A percentile compares a stretch with the other conserved stretches of the same genome.
These are phyloP conservation scores for Dendroctonus ponderosae DNA, from an alignment of 1,140 invertebrate genomes.

Conservation along the genomic window DNA sequence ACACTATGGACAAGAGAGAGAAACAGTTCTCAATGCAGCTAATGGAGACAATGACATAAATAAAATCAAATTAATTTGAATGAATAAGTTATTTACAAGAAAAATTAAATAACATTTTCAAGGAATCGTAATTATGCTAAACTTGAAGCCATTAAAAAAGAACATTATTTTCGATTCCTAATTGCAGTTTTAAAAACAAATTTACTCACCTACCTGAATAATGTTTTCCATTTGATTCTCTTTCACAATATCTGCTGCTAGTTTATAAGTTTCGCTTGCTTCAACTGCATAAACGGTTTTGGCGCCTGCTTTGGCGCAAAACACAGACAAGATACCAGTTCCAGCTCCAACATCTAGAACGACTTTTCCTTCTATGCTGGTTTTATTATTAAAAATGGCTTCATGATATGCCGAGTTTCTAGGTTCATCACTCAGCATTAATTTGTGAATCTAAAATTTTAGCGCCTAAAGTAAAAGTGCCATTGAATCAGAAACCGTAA, in stretches of 20 bases:
- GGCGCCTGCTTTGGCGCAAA: conserved; percentile 92
- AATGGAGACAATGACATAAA: no score
- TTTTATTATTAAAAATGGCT: conserved; percentile 74
- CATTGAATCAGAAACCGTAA: no score
- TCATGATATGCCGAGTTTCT: conserved; percentile 80
- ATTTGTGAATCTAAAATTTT: conserved; percentile 64
- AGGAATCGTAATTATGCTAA: conserved; percentile 1
- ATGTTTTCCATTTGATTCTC: conserved; percentile 61
- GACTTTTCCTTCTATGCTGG: conserved; percentile 67
- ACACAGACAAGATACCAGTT: conserved; percentile 94
- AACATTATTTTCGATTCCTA: background rate
- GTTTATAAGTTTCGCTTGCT: conserved; percentile 83
- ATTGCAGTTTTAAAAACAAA: no score
- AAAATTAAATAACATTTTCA: no score
- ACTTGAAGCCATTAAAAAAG: conserved; percentile 1
- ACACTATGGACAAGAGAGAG: no score
- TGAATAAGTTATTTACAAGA: no score
- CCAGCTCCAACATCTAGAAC: conserved; percentile 97
- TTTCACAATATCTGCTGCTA: conserved; percentile 83
- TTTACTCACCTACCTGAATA: conserved; percentile 55
- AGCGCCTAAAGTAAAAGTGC: no score
- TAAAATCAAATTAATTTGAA: no score
- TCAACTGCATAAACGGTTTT: conserved; percentile 90
- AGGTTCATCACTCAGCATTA: conserved; percentile 78
- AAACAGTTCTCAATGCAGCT: no score